Evolutionary conservation across 2,888 invertebrate genomes (phyloP), one percentile per base, ranked within the genome.

Genomic region (Thera britannica): DNA sequence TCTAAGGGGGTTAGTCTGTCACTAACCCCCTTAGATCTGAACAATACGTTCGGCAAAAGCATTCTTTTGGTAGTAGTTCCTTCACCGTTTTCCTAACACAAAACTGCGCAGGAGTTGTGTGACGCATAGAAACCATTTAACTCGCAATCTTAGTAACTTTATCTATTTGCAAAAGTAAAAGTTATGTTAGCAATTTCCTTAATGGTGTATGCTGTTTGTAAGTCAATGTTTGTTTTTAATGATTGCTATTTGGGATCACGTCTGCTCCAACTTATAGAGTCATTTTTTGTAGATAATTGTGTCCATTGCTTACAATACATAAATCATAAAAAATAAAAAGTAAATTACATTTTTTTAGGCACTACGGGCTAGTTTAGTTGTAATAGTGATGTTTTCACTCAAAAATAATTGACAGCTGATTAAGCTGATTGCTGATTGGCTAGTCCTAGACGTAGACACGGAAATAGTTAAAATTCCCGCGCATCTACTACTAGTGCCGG

Each of bases 401-500:
- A 46, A 46, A 9, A 11, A 34, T 35, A 54, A 8, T 52, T 55
- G 54, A 46, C 54, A 61, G 61, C 52, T 54, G 35, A 52, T 23
- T 41, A 60, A 60, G 38, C 4, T 3, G 38, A 38, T 41, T 5
- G 3, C 48, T 12, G 46, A 6, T 44, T 23, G 36, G 4, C n/a
- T 23, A 49, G 48, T 54, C 48, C 23, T 23, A 23, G 23, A 23
- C 23, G 23, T 23, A 23, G 23, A 62, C 58, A 55, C 34, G 68
- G 68, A 68, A 64, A 68, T 67, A 48, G 64, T 67, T 68, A 64
- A 67, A 68, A 63, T 64, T 62, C 65, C 68, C 11, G 8, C 51
- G 41, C 82, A 72, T 62, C 71, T 70, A 73, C 75, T 44, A 46
- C 44, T 79, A 77, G 80, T 52, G 48, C 65, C 65, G 69, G 65